Evolutionary conservation across 2,797 vertebrate genomes (phyloP), one percentile per base, ranked within the genome.

Genomic region (Enteromius fasciolatus): DNA sequence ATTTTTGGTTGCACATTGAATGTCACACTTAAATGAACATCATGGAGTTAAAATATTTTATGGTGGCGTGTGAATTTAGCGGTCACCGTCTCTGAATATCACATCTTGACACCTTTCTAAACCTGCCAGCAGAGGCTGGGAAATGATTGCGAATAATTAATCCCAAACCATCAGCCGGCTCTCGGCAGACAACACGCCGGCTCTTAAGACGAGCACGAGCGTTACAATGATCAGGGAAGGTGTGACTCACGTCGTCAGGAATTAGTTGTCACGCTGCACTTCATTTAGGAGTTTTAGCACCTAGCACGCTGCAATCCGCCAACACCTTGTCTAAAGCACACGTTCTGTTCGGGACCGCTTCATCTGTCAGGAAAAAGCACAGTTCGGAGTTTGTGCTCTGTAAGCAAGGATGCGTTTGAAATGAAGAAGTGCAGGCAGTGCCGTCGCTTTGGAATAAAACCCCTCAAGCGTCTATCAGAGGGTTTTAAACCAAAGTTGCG

Each of bases 401-500:
- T 39, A 17, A 64, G 61, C 28, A 33, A 64, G 61, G 61, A 69
- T 25, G 20, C 5, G 11, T 33, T 76, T 63, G 9, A 28, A 63
- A 31, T 48, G 57, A 17, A 72, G 69, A 11, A 59, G 52, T 75
- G 23, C n/a, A 75, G 73, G 50, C 36, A 61, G 74, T 4, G 54
- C n/a, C 28, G 33, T 28, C 15, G 28, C 44, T 80, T 12, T 7
- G n/a, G 57, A 63, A 44, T 76, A 81, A 73, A 61, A 61, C 28
- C 46, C 41, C 57, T 81, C 44, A 61, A 64, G 25, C 57, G 50
- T 94, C 94, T 91, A 95, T 94, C 94, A 94, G 64, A 95, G 93
- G 94, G 94, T 88, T 92, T 94, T 96, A 95, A 95, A 94, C 94
- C 95, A 95, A 94, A 93, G 92, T 91, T 94, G 93, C 93, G 89